phyloP scores from a whole-genome alignment of 2,888 invertebrate species.

The Atrina japonica region DNA sequence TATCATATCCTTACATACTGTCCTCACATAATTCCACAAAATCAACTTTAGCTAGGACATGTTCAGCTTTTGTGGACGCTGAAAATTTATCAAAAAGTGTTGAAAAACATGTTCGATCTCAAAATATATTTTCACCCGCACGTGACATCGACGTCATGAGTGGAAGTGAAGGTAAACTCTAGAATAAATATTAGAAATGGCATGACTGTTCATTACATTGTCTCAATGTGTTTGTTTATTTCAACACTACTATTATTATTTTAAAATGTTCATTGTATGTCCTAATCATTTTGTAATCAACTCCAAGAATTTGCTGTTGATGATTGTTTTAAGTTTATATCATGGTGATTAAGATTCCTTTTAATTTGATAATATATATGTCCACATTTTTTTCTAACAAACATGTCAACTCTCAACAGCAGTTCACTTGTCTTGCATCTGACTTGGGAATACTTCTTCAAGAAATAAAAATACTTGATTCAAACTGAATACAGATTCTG shows the following conservation, averaged over 20 bases:
- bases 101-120: slow-evolving; percentile 57
- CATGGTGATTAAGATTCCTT: no score
- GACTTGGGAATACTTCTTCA: no score
- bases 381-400: no score
- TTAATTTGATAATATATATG: no score
- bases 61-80: slow-evolving; percentile 47
- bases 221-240: background rate
- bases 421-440: no score
- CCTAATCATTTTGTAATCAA: no score
- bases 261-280: no score
- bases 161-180: slow-evolving; percentile 57
- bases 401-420: no score
- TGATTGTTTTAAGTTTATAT: no score
- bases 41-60: slow-evolving; percentile 44
- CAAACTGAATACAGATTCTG: no score
- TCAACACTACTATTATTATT: background rate
- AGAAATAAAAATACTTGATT: no score
- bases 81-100: slow-evolving; percentile 58
- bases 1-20: slow-evolving; percentile 74
- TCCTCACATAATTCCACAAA: slow-evolving; percentile 63
- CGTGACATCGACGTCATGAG: slow-evolving; percentile 71
- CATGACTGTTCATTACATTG: background rate
- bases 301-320: no score
- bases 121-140: slow-evolving; percentile 71
- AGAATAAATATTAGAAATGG: background rate